A percentile compares a stretch with the other conserved stretches of the same genome.
Conservation (phyloP, 2,797 vertebrate genomes). For the Scolopax rusticola region DNA sequence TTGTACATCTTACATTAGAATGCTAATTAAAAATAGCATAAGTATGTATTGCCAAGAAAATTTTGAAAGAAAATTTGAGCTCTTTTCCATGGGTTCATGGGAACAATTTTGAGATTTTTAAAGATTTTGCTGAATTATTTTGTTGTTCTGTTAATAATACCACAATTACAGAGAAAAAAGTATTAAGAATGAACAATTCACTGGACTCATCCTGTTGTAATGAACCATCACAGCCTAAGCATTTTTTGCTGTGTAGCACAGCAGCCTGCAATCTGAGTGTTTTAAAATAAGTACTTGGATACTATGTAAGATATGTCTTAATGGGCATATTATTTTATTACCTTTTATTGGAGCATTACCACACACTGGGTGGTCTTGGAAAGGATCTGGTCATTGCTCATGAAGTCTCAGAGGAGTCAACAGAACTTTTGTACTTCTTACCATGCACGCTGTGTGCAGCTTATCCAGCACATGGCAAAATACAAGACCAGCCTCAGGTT, state of each 20-base stretch:
- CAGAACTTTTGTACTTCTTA: neutral
- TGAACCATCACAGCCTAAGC: conserved; percentile 28
- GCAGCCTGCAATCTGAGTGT: neutral
- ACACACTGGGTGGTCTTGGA: neutral
- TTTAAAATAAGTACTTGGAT: neutral
- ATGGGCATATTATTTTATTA: neutral
- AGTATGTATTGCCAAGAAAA: neutral
- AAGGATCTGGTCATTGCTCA: neutral
- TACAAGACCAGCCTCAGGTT: neutral
- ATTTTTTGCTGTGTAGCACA: neutral
- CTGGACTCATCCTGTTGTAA: neutral
- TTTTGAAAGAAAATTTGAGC: neutral
- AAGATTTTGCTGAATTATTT: neutral
- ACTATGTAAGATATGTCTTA: neutral
- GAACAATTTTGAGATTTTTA: neutral
- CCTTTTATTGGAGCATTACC: neutral
- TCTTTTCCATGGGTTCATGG: neutral
- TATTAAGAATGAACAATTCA: neutral
- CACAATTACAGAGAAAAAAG: neutral
- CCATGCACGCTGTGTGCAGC: neutral
- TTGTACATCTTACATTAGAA: neutral
- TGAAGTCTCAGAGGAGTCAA: neutral
- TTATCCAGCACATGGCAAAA: neutral
- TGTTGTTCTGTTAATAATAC: neutral
- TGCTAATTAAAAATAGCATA: conserved; percentile 3